These are phyloP conservation scores for Actinernus sp. DNA, from an alignment of 92 coral and sea anemone species.

Conservation along the genomic window DNA sequence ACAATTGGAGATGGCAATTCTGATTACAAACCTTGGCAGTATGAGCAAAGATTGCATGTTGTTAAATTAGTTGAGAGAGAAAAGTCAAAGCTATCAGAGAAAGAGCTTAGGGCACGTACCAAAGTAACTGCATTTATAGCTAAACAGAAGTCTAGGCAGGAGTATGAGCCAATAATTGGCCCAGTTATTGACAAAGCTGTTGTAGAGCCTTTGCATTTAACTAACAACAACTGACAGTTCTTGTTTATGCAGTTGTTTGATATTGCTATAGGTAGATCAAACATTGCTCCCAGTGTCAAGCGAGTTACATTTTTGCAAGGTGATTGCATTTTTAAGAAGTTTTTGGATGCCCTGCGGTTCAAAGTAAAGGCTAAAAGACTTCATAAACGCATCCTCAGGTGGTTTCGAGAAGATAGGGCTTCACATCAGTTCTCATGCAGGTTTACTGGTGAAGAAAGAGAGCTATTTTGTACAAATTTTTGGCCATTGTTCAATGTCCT, in stretches of 20 bases:
- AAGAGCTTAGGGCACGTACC: constrained; percentile 31
- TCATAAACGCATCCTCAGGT: constrained; percentile 36
- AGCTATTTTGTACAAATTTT: not conserved
- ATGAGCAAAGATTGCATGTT: not conserved
- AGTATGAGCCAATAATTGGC: constrained; percentile 36
- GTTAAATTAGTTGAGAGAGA: not conserved
- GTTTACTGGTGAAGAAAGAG: constrained; percentile 43
- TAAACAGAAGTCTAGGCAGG: constrained; percentile 40
- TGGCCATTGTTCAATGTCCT: too few relatives aligned
- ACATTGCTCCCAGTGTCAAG: constrained; percentile 25
- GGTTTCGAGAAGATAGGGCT: constrained; percentile 38
- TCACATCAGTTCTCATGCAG: constrained; percentile 28
- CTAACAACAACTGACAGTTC: constrained; percentile 50
- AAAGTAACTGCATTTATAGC: constrained; percentile 46
- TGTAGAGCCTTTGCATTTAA: constrained; percentile 50
- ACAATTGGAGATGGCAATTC: not conserved
- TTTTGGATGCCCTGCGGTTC: constrained; percentile 23
- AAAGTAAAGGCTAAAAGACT: too few relatives aligned
- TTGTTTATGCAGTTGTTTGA: constrained; percentile 21
- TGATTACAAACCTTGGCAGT: not conserved
- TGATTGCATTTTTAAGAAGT: constrained; percentile 19
- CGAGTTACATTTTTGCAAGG: constrained; percentile 18
- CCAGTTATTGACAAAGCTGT: constrained; percentile 44
- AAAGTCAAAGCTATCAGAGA: not conserved
- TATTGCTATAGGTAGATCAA: constrained; percentile 36